Evolutionary conservation across 2,113 vertebrate genomes (phyloP), one percentile per base, ranked within the genome.

Genomic region (Dissostichus mawsoni): DNA sequence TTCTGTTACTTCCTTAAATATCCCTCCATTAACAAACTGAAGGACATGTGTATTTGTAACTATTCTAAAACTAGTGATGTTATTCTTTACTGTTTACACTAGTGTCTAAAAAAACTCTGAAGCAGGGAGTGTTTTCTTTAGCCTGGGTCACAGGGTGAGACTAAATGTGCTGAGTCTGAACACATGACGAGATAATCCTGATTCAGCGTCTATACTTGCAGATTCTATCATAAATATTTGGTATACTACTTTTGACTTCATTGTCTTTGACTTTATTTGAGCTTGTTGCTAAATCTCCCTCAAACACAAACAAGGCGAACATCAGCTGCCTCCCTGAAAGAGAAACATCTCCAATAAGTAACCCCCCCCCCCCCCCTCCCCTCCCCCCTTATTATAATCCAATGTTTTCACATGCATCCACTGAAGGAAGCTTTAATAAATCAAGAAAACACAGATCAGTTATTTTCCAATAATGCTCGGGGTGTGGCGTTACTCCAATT

Each of bases 101-200:
- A 8, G 78, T 65, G 74, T 84, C 65, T 77, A 44, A 55, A 62
- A 64, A 55, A 58, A 64, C 29, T 64, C 59, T 18, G 81, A 71
- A 56, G 83, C 68, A 13, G 0, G 25, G 12, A 10, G 41, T 89
- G 10, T 89, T 90, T 89, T 78, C 78, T 83, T 82, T 76, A 81
- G 58, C 63, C 44, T 1, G 45, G 64, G 76, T 88, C 68, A 14
- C 2, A 11, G 75, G 55, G 23, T 72, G 45, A 48, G 33, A 66
- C 86, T 51, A 62, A 85, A 90, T 64, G 69, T 47, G 64, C n/a
- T 41, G 20, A 4, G 8, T 61, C 59, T 69, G 45, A 69, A 62
- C 69, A 74, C 76, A 80, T 1, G 7, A 59, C 1, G 29, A 41
- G 16, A 29, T 4, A 51, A 61, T 36, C 59, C 51, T 7, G 12